Evolutionary conservation across 2,888 invertebrate species (phyloP).

Genomic region (Lithodes maja): DNA sequence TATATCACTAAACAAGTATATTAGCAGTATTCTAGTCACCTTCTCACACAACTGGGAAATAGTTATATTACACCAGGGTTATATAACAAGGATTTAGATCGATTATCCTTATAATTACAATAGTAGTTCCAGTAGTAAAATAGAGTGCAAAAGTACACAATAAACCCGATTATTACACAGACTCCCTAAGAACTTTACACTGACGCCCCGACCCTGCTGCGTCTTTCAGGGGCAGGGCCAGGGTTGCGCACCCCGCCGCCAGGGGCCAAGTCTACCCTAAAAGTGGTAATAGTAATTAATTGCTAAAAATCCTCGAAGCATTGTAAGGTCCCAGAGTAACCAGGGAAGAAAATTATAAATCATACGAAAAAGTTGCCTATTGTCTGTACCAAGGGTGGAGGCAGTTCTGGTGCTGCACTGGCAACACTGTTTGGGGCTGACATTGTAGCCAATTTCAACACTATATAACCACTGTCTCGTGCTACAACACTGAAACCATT

Average conservation of each 20-base stretch:
- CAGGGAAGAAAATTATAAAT: conserved; percentile 20
- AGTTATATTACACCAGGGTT: conserved; percentile 6
- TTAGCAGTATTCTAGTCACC: neutral
- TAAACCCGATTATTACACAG: conserved; percentile 39
- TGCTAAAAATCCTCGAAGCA: conserved; percentile 35
- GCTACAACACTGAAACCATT: neutral
- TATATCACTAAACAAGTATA: conserved; percentile 5
- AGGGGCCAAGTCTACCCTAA: conserved; percentile 19
- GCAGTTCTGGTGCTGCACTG: conserved; percentile 15
- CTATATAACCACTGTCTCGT: conserved; percentile 10
- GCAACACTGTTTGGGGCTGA: conserved; percentile 4
- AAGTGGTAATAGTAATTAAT: conserved; percentile 28
- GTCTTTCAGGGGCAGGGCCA: neutral
- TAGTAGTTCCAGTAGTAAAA: conserved; percentile 38
- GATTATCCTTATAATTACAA: conserved; percentile 33
- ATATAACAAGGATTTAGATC: conserved; percentile 28
- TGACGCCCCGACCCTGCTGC: conserved; percentile 1
- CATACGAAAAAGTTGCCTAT: conserved; percentile 26
- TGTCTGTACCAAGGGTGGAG: conserved; percentile 3
- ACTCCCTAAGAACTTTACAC: conserved; percentile 27
- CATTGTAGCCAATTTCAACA: conserved; percentile 7
- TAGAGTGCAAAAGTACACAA: conserved; percentile 51
- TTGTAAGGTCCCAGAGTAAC: conserved; percentile 11
- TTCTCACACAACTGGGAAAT: conserved; percentile 2
- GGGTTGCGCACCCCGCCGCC: neutral